Percentiles rank a stretch among this genome's conserved stretches.
These are phyloP conservation scores for Lycopodina hypogea DNA, from an alignment of 37 sponge, comb jelly and placozoan genomes.

Conservation along the genomic window DNA sequence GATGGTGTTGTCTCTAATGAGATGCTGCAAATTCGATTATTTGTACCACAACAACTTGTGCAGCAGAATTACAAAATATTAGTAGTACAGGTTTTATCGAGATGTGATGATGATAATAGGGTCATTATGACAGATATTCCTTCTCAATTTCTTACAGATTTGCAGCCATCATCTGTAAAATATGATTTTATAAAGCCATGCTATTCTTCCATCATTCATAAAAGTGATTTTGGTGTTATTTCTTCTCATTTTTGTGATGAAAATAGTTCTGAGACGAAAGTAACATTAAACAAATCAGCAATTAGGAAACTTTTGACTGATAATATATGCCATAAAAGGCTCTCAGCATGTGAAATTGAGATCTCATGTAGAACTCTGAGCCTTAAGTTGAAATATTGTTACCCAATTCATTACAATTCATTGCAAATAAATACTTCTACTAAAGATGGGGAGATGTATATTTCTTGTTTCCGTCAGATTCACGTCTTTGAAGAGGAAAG, in stretches of 20 bases:
- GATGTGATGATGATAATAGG: neutral
- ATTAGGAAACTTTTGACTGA: neutral
- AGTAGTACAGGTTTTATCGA: neutral
- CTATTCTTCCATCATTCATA: neutral
- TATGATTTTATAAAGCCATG: neutral
- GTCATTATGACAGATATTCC: neutral
- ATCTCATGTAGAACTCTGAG: neutral
- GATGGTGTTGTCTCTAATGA: neutral
- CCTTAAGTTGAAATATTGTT: neutral
- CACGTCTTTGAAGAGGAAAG: neutral
- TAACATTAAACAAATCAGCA: neutral
- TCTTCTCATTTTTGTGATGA: slow-evolving; percentile 15
- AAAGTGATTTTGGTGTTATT: neutral
- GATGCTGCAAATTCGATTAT: neutral
- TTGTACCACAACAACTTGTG: neutral
- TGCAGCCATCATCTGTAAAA: neutral
- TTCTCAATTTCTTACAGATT: neutral
- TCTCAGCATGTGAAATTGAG: neutral
- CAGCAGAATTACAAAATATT: neutral
- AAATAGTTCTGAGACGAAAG: neutral
- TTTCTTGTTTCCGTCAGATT: neutral
- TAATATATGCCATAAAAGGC: neutral
- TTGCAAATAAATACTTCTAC: neutral
- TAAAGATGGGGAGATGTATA: neutral
- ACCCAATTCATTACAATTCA: neutral